Evolutionary conservation across 2,797 vertebrate species (phyloP).

Genomic region (Lagorchestes hirsutus): DNA sequence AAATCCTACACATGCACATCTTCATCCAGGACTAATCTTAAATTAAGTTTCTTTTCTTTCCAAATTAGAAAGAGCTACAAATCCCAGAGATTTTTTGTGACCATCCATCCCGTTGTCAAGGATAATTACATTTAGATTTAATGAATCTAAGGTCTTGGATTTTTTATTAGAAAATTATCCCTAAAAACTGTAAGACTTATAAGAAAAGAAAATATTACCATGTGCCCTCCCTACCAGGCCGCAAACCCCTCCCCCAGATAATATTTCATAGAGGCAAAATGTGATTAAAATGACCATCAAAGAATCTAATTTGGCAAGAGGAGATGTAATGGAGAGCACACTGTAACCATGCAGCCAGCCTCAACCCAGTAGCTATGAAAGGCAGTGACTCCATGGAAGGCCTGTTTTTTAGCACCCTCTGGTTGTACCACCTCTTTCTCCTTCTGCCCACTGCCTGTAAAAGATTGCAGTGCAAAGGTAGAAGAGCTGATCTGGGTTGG

Average conservation of each 20-base stretch:
- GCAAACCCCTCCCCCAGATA: background rate
- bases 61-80: background rate
- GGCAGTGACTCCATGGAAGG: background rate
- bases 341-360: background rate
- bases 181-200: background rate
- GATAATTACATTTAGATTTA: background rate
- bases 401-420: background rate
- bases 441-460: background rate
- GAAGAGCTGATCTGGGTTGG: background rate
- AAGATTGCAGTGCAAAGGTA: background rate
- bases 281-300: background rate
- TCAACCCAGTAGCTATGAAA: background rate
- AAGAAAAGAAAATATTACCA: background rate
- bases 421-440: background rate
- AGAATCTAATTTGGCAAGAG: background rate
- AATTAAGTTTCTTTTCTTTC: background rate
- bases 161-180: background rate
- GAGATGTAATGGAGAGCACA: background rate
- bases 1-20: background rate
- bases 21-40: background rate
- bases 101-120: background rate
- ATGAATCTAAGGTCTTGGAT: background rate
- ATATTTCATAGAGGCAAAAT: background rate
- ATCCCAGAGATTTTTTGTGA: background rate
- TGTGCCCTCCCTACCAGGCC: background rate